Evolutionary conservation across 1,140 invertebrate species (phyloP), one percentile per base, ranked within the genome.

Genomic region (Tribolium madens): DNA sequence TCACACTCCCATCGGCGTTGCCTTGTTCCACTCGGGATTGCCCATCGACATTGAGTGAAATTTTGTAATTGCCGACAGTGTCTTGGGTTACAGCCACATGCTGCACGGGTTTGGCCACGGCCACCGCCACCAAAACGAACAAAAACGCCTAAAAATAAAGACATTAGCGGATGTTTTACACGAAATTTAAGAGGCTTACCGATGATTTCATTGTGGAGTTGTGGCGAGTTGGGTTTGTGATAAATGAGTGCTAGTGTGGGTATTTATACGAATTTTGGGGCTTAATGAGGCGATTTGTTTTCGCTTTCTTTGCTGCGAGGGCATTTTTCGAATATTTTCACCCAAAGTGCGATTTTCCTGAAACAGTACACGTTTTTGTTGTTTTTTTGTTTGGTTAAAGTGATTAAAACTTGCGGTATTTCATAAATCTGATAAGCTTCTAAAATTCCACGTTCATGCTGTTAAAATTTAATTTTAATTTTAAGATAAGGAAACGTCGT

Each of bases 1-100:
- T 73, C 7, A 80, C 77, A 12, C 21, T 48, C 7, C 80, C 81
- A 73, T 80, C 76, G 17, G 57, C 53, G 26, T 74, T 64, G 17
- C 78, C 42, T 52, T 76, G 48, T 73, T 82, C 81, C 7, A 15
- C 31, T 36, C 78, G 71, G 10, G 77, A 70, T n/a, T 73, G 57
- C 14, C 69, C 78, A 21, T 76, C 60, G 10, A 73, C 42, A n/a
- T 74, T 52, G 47, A 76, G 71, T 7, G 17, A 60, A 33, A 80
- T 31, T 47, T 75, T 74, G 64, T 81, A 81, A 26, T 80, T 80
- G 4, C 81, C 81, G 36, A 74, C 48, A 17, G 79, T 81, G 46
- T 80, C 79, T 73, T 81, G 79, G 14, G 68, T 75, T 3, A 81
- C 73, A 17, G 50, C 36, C n/a, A 80, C 79, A 12, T 36, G 33